Conservation (phyloP, 2,888 invertebrate genomes). For the Rosalia funebris region DNA sequence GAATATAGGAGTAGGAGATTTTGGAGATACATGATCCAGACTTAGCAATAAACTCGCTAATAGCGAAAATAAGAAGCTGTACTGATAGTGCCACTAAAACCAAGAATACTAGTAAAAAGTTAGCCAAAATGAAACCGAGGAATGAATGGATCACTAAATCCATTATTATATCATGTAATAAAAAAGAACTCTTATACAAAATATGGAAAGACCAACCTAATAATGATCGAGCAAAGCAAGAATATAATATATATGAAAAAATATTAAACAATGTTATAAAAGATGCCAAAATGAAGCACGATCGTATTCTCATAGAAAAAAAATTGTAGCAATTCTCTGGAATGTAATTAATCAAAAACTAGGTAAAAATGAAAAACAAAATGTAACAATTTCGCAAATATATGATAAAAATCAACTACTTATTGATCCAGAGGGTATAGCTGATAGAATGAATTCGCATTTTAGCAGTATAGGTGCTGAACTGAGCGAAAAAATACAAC, state of each 20-base stretch:
- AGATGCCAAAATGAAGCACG: neutral
- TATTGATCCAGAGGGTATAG: too few relatives aligned
- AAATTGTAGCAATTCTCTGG: neutral
- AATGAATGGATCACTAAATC: neutral
- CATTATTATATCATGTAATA: neutral
- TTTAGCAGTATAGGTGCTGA: too few relatives aligned
- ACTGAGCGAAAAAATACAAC: too few relatives aligned
- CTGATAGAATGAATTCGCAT: too few relatives aligned
- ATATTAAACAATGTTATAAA: neutral
- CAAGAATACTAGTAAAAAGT: neutral
- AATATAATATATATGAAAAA: neutral
- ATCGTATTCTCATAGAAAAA: neutral
- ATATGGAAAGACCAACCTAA: neutral
- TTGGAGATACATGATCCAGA: neutral
- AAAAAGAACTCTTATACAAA: neutral
- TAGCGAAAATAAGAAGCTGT: neutral
- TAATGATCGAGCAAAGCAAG: neutral
- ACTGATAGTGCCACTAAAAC: neutral
- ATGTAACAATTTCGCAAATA: too few relatives aligned
- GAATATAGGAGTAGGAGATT: neutral
- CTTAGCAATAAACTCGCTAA: neutral
- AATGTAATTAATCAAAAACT: neutral
- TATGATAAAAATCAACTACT: too few relatives aligned
- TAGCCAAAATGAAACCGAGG: neutral
- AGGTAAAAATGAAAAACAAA: neutral